Base-by-base conservation (phyloP, 2,888 invertebrate species). In the Volucella inanis region DNA sequence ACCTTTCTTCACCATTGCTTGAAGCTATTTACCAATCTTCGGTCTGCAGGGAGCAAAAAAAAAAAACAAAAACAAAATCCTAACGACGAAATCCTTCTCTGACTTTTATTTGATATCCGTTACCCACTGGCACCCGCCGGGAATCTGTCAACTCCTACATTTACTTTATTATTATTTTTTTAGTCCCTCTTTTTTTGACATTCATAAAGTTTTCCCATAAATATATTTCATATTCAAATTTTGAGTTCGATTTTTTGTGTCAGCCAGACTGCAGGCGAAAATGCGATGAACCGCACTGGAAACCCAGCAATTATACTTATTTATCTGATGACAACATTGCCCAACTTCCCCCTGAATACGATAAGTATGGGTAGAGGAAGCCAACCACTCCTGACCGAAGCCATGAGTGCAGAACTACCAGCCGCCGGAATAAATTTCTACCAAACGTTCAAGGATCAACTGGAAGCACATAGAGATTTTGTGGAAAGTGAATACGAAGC, bases 261-360 rank as follows among this genome's bases (percentile, higher is more conserved):
- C 55, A 14, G 31, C 45, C 52, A 52, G 64, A 71, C 68, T 70
- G 57, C 74, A 38, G 74, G 64, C 70, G 50, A 75, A 72, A 72
- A 85, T 85, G 76, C 81, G 76, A 85, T 85, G 85, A 77, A 68
- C 85, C 59, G 62, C 68, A 81, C 62, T 81, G 85, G 72, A 71
- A 49, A 11, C 67, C 62, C 76, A 22, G 72, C 81, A 85, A 77
- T 85, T 76, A 81, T 85, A 52, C 64, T 81, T 77, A 77, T 77
- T 72, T 85, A 72, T 81, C 45, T 85, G 68, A 55, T 85, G 72
- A 68, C 72, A 64, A 59, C n/a, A 10, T 10, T 77, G 50, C 47
- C 76, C 31, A 31, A 31, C 31, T 6, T 3, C 6, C 31, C 31
- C 4, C 31, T 31, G 31, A 6, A 31, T 31, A 31, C 6, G 3